Evolutionary conservation across 2,797 vertebrate genomes (phyloP), one percentile per base, ranked within the genome.

Genomic region (Enteromius trimaculatus): DNA sequence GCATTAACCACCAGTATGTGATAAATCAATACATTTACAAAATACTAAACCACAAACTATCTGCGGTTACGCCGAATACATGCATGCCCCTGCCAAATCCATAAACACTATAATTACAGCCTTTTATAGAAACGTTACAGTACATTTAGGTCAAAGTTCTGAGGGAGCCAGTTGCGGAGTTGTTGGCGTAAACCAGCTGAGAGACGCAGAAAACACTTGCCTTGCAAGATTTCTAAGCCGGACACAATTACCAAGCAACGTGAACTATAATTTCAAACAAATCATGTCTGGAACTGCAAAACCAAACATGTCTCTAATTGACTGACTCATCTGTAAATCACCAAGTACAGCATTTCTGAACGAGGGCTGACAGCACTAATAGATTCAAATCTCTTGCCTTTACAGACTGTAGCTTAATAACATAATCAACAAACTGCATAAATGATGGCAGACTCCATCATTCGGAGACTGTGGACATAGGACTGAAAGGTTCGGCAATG

Each of bases 261-360:
- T n/a, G 55, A 84, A 26, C 88, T 88, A 86, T 88, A 82, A 88
- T 88, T 87, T 86, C 55, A 77, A 55, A 83, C 77, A 84, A 65
- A 86, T 88, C 72, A 75, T 78, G 84, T 86, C 86, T 82, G 69
- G 47, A 77, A 80, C 66, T 17, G n/a, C 55, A 72, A 58, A 64
- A 68, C 55, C 66, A 82, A 82, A 60, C 17, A 53, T 70, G 51
- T 77, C 65, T 62, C 72, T 68, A 53, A 81, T 77, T 39, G 39
- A 69, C 64, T 42, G 68, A 71, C n/a, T 85, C 39, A 78, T 77
- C 72, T 53, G 26, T 55, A 69, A 77, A 69, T 51, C 42, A 65
- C 72, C 16, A 47, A 2, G 4, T 37, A 69, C 65, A 72, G 51
- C 37, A 44, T 82, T 77, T 69, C 31, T 68, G 37, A 82, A 69